These are phyloP conservation scores for Cerastoderma edule DNA, from an alignment of 2,888 invertebrate genomes.

Conservation along the genomic window DNA sequence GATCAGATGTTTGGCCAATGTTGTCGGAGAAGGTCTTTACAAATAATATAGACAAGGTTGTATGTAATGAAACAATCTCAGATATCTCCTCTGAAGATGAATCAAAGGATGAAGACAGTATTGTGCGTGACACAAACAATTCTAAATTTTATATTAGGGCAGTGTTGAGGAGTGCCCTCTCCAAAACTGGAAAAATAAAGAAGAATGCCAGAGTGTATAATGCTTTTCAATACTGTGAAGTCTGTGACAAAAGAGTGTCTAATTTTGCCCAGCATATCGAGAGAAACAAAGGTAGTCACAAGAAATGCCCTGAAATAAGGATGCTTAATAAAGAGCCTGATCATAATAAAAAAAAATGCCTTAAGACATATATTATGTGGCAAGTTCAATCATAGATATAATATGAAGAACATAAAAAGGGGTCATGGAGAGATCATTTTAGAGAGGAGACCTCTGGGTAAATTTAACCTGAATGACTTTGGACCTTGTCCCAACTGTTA, in stretches of 20 bases:
- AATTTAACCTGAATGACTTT: slow-evolving; percentile 9
- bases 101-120: slow-evolving; percentile 4
- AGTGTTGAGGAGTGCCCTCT: background rate
- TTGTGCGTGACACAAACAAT: slow-evolving; percentile 2
- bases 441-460: slow-evolving; percentile 12
- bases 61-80: background rate
- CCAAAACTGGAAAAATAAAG: slow-evolving; percentile 18
- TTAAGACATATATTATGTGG: slow-evolving; percentile 4
- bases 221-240: slow-evolving; percentile 38
- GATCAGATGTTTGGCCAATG: background rate
- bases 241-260: slow-evolving; percentile 26
- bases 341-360: background rate
- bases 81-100: slow-evolving; percentile 1
- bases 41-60: background rate
- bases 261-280: slow-evolving; percentile 41
- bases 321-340: slow-evolving; percentile 17
- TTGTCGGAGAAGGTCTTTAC: background rate
- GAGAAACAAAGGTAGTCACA: slow-evolving; percentile 2
- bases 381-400: slow-evolving; percentile 32
- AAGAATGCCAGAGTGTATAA: slow-evolving; percentile 34
- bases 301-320: slow-evolving; percentile 16
- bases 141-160: background rate
- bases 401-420: slow-evolving; percentile 19
- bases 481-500: slow-evolving; percentile 44
- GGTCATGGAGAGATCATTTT: slow-evolving; percentile 40